Evolutionary conservation across 2,888 invertebrate genomes (phyloP).

Genomic region (Campaea margaritaria): DNA sequence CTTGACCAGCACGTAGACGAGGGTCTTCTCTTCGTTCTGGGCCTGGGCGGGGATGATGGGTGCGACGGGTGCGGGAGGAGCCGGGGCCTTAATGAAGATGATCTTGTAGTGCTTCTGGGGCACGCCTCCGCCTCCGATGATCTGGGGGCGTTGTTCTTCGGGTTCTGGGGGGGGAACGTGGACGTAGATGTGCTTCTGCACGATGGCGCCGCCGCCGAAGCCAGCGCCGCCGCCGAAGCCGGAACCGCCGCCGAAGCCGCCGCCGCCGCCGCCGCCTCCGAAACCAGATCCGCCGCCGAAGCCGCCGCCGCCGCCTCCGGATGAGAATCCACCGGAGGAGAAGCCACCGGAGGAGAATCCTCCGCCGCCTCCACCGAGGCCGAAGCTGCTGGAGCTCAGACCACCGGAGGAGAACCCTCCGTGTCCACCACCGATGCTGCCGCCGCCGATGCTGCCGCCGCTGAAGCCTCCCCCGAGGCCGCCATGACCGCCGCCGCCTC

Average conservation of each 20-base stretch:
- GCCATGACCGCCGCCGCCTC: constrained; percentile 69
- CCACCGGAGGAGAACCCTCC: constrained; percentile 69
- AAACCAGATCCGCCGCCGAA: constrained; percentile 65
- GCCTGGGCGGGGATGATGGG: constrained; percentile 90
- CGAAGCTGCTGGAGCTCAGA: constrained; percentile 70
- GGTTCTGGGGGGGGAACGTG: constrained; percentile 94
- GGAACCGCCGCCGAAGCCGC: constrained; percentile 63
- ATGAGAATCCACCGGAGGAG: constrained; percentile 61
- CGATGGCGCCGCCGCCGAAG: constrained; percentile 83
- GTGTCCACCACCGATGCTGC: constrained; percentile 53
- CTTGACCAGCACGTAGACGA: constrained; percentile 93
- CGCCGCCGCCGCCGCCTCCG: constrained; percentile 61
- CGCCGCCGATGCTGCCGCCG: constrained; percentile 63
- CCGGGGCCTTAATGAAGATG: constrained; percentile 94
- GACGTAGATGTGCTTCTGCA: constrained; percentile 93
- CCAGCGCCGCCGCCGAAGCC: constrained; percentile 71
- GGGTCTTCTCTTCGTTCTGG: constrained; percentile 91
- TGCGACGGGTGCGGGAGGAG: constrained; percentile 90
- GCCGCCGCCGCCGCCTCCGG: constrained; percentile 62
- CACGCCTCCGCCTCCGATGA: constrained; percentile 87
- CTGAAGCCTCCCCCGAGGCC: constrained; percentile 62
- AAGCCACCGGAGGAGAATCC: constrained; percentile 58
- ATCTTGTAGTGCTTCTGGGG: constrained; percentile 93
- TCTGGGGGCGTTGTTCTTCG: constrained; percentile 88
- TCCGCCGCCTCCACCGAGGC: constrained; percentile 58